These are phyloP conservation scores for Leptodactylus fallax DNA, from an alignment of 2,797 vertebrate genomes.

Conservation along the genomic window DNA sequence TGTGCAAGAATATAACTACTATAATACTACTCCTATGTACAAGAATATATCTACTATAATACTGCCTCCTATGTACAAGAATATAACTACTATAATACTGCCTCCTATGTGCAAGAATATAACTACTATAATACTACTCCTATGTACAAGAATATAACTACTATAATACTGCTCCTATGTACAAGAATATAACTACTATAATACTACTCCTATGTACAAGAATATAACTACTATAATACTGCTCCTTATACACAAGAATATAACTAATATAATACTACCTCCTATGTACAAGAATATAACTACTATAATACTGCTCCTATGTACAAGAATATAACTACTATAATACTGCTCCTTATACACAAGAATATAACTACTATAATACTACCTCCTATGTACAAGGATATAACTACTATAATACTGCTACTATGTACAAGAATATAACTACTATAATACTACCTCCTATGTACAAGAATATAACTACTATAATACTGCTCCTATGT, in stretches of 20 bases:
- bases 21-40: conserved; percentile 1
- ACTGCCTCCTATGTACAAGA: background rate
- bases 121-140: conserved; percentile 2
- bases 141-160: conserved; percentile 1
- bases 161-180: background rate
- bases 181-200: conserved; percentile 8
- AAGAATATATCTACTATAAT: background rate
- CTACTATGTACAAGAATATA: background rate
- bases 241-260: background rate
- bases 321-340: no score
- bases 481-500: no score
- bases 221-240: conserved; percentile 22
- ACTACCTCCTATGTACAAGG: no score
- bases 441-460: background rate
- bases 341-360: no score
- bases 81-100: conserved; percentile 9
- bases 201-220: background rate
- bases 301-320: conserved; percentile 18
- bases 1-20: conserved; percentile 7
- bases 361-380: conserved; percentile 19
- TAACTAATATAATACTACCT: conserved; percentile 10
- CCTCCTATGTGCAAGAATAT: no score
- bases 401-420: no score
- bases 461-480: no score
- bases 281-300: conserved; percentile 11